A percentile compares a stretch with the other conserved stretches of the same genome.
These are phyloP conservation scores for Ispidina lecontei DNA, from an alignment of 2,797 vertebrate genomes.

Conservation along the genomic window DNA sequence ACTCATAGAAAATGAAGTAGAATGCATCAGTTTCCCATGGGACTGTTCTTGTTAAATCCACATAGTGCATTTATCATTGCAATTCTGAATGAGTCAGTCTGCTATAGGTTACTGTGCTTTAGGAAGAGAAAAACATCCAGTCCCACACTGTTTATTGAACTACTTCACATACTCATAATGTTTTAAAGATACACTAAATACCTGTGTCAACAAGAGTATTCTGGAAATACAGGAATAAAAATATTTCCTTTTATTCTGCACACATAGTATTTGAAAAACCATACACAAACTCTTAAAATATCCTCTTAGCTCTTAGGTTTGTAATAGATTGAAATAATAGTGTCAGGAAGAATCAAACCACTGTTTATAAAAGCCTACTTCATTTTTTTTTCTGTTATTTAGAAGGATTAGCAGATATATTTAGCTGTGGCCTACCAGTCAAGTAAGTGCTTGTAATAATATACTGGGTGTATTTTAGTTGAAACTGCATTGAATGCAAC, in stretches of 20 bases:
- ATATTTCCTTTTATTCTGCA: slow-evolving; percentile 41
- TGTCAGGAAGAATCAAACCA: slow-evolving; percentile 26
- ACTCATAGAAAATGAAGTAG: background rate
- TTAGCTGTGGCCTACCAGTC: slow-evolving; percentile 7
- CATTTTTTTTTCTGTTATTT: slow-evolving; percentile 17
- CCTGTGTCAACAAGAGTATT: background rate
- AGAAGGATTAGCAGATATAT: background rate
- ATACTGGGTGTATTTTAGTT: slow-evolving; percentile 25
- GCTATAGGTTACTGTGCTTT: background rate
- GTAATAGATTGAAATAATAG: slow-evolving; percentile 39
- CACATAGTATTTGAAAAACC: slow-evolving; percentile 14
- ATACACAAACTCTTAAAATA: slow-evolving; percentile 50
- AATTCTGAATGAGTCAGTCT: background rate
- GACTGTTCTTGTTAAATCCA: background rate
- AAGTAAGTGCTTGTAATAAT: slow-evolving; percentile 50
- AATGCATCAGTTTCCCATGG: background rate
- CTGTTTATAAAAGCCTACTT: slow-evolving; percentile 17
- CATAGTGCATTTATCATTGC: background rate
- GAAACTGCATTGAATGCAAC: background rate
- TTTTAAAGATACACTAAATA: slow-evolving; percentile 20
- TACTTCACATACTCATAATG: background rate
- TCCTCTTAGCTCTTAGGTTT: slow-evolving; percentile 50
- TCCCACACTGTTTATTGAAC: background rate
- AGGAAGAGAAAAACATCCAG: background rate
- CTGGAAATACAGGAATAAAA: slow-evolving; percentile 42